phyloP scores from a whole-genome alignment of 1,140 invertebrate species.

The Trichogramma pretiosum region DNA sequence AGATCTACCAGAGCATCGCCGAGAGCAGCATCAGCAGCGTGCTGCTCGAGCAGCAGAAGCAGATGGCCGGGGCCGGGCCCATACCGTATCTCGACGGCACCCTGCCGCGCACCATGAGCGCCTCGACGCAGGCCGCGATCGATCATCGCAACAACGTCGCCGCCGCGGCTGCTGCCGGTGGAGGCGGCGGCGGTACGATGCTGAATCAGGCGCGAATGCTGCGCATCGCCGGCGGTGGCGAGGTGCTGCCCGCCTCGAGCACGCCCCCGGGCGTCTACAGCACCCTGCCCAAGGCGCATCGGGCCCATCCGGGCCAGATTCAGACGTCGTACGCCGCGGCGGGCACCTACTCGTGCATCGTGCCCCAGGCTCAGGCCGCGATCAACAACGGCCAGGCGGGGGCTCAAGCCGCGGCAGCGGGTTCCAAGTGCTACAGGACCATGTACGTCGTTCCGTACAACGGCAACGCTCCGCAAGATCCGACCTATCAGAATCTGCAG shows the following conservation, averaged over 20 bases:
- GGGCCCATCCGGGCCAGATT: constrained; percentile 23
- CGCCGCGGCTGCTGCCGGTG: too few relatives aligned
- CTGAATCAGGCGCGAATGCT: constrained; percentile 23
- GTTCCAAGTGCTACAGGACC: constrained; percentile 45
- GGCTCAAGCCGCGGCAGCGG: constrained; percentile 19
- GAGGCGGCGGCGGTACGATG: background rate
- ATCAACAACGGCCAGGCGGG: constrained; percentile 21
- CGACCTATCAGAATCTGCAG: constrained; percentile 42
- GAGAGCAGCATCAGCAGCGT: constrained; percentile 23
- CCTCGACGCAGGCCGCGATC: too few relatives aligned
- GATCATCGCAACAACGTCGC: background rate
- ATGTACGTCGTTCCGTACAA: constrained; percentile 71
- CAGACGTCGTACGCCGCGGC: constrained; percentile 21
- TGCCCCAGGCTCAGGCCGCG: constrained; percentile 20
- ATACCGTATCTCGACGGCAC: constrained; percentile 29
- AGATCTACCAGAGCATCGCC: constrained; percentile 41
- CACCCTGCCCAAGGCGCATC: constrained; percentile 24
- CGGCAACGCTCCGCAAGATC: constrained; percentile 41
- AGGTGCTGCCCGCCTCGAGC: constrained; percentile 20
- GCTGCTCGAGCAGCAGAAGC: background rate
- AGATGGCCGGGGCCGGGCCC: constrained; percentile 20
- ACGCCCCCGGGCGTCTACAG: constrained; percentile 21
- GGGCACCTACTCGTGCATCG: constrained; percentile 25
- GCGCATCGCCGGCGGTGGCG: constrained; percentile 27
- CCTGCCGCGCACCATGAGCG: constrained; percentile 21